phyloP scores from a whole-genome alignment of 2,797 vertebrate genomes.

The Tolypeutes matacus region DNA sequence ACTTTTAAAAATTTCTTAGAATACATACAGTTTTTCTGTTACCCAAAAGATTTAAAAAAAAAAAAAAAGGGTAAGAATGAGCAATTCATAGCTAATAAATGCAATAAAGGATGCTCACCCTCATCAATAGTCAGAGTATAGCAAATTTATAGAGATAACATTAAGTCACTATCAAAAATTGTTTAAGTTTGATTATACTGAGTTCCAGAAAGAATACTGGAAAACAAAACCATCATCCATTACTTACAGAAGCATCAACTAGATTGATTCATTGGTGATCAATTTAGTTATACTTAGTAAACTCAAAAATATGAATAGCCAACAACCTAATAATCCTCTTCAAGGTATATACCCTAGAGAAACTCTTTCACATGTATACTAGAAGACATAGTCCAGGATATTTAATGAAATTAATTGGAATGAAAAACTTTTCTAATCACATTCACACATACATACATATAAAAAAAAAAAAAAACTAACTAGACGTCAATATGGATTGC shows the following conservation, averaged over 20 bases:
- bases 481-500: not conserved
- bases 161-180: not conserved
- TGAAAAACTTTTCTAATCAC: not conserved
- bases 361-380: not conserved
- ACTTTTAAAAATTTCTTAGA: not conserved
- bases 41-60: not conserved
- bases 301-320: not conserved
- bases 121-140: not conserved
- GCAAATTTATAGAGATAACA: not conserved
- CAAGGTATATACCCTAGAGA: not conserved
- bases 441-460: no score
- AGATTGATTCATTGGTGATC: not conserved
- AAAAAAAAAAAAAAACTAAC: not conserved
- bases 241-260: not conserved
- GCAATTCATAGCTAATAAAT: not conserved
- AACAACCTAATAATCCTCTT: not conserved
- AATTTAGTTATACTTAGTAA: not conserved
- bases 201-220: not conserved
- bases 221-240: not conserved
- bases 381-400: not conserved
- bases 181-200: not conserved
- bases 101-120: no score
- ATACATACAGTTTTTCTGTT: not conserved
- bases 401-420: not conserved
- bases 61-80: not conserved